Base-by-base conservation (phyloP, 2,888 invertebrate species). In the Tineola bisselliella region DNA sequence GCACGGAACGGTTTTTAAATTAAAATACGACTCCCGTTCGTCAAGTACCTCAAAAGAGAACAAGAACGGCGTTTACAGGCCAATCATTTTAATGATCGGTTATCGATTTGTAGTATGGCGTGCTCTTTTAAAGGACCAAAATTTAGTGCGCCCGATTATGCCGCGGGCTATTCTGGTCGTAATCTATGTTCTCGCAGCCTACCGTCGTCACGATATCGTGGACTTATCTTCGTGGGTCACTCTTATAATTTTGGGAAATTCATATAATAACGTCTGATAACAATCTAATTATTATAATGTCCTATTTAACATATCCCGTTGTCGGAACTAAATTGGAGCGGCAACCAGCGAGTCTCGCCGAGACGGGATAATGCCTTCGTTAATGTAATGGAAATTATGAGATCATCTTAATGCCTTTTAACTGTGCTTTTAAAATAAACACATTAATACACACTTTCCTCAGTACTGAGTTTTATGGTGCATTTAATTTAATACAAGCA, bases 261-360 rank as follows among this genome's bases (percentile, higher is more conserved):
- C 82, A 76, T 84, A 84, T 84, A 83, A 86, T 84, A 84, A 84
- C 73, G 78, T 83, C 82, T 81, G 84, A 84, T 84, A 84, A 84
- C 83, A 80, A 84, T 84, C 83, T 83, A 82, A 86, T 84, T 84
- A 84, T 86, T 82, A 83, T 86, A 86, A 86, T 84, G 81, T 82
- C 79, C 84, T 84, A 75, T 81, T 86, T 84, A 86, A 82, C 81
- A 84, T 86, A 84, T 81, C 78, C 81, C 80, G 80, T 82, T 79
- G 75, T 67, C 69, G 70, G 70, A 67, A 69, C 75, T 65, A 82
- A 83, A 83, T 84, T 81, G 76, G 81, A 77, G 73, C 75, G 76
- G 70, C 71, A 69, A 61, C 54, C 38, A 56, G 70, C 73, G 52
- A 64, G 68, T 44, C 70, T 70, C 71, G 71, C 71, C 71, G 73